These are phyloP conservation scores for Rhadinocentrus ornatus DNA, from an alignment of 2,797 vertebrate species.

Conservation along the genomic window DNA sequence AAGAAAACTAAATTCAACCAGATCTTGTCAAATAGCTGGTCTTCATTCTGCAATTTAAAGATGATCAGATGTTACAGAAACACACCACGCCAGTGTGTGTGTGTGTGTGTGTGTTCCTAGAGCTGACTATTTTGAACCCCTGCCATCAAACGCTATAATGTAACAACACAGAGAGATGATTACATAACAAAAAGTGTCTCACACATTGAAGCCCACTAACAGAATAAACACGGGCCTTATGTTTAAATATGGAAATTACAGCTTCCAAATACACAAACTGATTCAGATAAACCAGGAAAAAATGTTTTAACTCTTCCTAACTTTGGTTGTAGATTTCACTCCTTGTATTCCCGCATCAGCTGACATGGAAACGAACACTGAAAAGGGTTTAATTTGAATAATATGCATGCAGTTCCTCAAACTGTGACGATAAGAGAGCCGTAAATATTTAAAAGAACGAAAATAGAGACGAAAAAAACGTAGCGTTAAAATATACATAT, in stretches of 20 bases:
- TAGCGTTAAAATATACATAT: conserved; percentile 5
- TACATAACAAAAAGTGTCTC: accelerated
- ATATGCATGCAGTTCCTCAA: conserved; percentile 32
- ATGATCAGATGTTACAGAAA: neutral
- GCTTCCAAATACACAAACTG: conserved; percentile 6
- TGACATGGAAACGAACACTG: neutral
- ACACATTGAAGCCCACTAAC: too few relatives aligned
- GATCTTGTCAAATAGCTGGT: too few relatives aligned
- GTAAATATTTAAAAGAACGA: neutral
- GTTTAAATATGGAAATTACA: conserved; percentile 7
- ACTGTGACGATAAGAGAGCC: neutral
- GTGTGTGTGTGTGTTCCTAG: neutral
- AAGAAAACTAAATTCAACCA: too few relatives aligned
- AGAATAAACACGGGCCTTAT: neutral
- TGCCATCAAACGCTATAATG: neutral
- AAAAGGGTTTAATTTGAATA: conserved; percentile 39
- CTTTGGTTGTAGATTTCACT: neutral
- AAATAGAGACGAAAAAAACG: neutral
- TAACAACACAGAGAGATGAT: neutral
- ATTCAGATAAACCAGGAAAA: conserved; percentile 7
- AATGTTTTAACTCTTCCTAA: neutral
- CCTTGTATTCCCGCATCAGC: neutral
- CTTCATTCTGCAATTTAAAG: neutral
- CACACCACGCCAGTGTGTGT: neutral
- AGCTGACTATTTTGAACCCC: neutral